Evolutionary conservation across 37 sponge, comb jelly and placozoan genomes (phyloP).

Genomic region (Theonella swinhoei): DNA sequence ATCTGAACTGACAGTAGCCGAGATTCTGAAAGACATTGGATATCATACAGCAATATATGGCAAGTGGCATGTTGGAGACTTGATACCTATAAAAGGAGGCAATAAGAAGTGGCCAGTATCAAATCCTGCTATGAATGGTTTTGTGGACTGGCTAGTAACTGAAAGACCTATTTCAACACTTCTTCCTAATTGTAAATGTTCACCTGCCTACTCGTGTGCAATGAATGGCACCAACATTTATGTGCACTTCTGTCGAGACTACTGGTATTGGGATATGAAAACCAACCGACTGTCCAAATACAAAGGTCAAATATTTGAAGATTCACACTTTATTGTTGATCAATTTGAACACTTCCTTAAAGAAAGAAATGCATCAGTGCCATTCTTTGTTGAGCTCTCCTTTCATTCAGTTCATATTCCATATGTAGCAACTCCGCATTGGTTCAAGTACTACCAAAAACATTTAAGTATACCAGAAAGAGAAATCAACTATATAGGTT

Average conservation of each 20-base stretch:
- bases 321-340: slow-evolving; percentile 55
- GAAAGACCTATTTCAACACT: slow-evolving; percentile 55
- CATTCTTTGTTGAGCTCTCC: slow-evolving; percentile 61
- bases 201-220: neutral
- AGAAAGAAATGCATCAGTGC: neutral
- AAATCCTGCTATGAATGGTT: slow-evolving; percentile 55
- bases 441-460: neutral
- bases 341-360: slow-evolving; percentile 32
- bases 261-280: neutral
- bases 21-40: neutral
- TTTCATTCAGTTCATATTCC: slow-evolving; percentile 65
- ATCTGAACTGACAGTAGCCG: slow-evolving; percentile 20
- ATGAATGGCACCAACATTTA: slow-evolving; percentile 40
- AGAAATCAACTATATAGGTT: slow-evolving; percentile 52
- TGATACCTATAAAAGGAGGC: neutral
- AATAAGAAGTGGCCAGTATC: slow-evolving; percentile 41
- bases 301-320: slow-evolving; percentile 22
- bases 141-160: slow-evolving; percentile 63
- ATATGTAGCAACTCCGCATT: slow-evolving; percentile 48
- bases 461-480: too few species aligned
- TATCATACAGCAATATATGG: slow-evolving; percentile 15
- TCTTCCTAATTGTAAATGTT: slow-evolving; percentile 71
- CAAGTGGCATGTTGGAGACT: slow-evolving; percentile 28
- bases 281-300: neutral
- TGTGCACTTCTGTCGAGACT: slow-evolving; percentile 14